Base-by-base conservation (phyloP, 2,888 invertebrate species). In the Xestia c-nigrum region DNA sequence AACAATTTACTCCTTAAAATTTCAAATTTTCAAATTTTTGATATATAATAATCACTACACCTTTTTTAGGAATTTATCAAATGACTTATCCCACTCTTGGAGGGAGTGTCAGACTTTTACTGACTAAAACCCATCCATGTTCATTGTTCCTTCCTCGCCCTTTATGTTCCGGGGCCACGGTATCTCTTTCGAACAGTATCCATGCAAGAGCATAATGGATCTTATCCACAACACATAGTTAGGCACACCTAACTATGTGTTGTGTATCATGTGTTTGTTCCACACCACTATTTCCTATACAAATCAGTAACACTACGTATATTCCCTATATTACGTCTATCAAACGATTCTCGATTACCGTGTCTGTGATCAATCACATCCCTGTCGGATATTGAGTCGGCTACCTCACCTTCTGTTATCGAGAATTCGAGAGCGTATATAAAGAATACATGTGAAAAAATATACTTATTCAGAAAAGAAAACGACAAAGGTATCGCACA, bases 361-460 rank as follows among this genome's bases (percentile, higher is more conserved):
- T 80, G 85, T 70, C 78, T 83, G 85, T 91, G 91, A 93, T 93
- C 90, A 92, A 93, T 93, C 92, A 90, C 89, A 89, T 91, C 85
- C 89, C 85, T 84, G 85, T 87, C 87, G 92, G 92, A 93, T 91
- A 93, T 93, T 92, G 92, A 91, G 90, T 93, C 78, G 84, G 87
- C 88, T 88, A 78, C 83, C 50, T 84, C 85, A 88, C 90, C 90
- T 89, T 89, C 81, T 78, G 82, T 81, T 87, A 84, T 83, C 75
- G 57, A 57, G 67, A 24, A 64, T 21, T 63, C 63, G 61, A 73
- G 83, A 76, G 82, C 55, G 61, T 43, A 43, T 66, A 72, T 66
- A 77, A 61, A 69, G 61, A 74, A 85, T 72, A 81, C 52, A 81
- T 59, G 38, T 66, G 64, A 52, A 72, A 81, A 81, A 76, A 85